Conservation (phyloP, 2,113 vertebrate genomes). For the Arizona elegans region DNA sequence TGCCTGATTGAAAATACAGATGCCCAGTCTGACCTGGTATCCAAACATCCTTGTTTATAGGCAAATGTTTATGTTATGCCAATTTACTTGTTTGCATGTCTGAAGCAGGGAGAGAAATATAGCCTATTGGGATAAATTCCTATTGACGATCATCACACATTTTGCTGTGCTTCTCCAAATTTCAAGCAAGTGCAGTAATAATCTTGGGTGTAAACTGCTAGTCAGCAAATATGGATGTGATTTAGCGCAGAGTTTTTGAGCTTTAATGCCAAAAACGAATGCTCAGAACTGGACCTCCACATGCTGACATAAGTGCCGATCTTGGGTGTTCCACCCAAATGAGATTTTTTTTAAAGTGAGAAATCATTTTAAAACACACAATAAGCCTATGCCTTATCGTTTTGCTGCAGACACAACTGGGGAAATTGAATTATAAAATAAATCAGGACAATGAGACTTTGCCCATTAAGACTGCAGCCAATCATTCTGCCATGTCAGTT, state of each 20-base stretch:
- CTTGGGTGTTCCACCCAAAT: background rate
- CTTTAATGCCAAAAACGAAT: background rate
- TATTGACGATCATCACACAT: background rate
- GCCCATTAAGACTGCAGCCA: background rate
- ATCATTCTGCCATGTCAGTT: background rate
- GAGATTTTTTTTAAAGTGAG: background rate
- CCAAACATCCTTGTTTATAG: background rate
- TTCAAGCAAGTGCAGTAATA: slow-evolving; percentile 7
- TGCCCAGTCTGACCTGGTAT: too few species aligned
- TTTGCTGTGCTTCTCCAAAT: background rate
- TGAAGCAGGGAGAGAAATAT: background rate
- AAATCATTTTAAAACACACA: slow-evolving; percentile 18
- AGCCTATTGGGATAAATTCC: background rate
- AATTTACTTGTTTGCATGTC: background rate
- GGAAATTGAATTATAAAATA: slow-evolving; percentile 7
- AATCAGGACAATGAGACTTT: background rate
- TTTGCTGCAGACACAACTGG: slow-evolving; percentile 20
- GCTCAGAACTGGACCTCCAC: background rate
- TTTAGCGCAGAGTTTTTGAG: background rate
- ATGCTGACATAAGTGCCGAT: background rate
- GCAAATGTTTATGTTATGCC: background rate
- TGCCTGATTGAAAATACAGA: background rate
- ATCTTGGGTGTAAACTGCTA: slow-evolving; percentile 7
- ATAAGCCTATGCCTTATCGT: slow-evolving; percentile 10
- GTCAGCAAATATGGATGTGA: slow-evolving; percentile 1